A percentile compares a stretch with the other conserved stretches of the same genome.
These are phyloP conservation scores for Drosophila oshimai DNA, from an alignment of 1,140 invertebrate species.

Conservation along the genomic window DNA sequence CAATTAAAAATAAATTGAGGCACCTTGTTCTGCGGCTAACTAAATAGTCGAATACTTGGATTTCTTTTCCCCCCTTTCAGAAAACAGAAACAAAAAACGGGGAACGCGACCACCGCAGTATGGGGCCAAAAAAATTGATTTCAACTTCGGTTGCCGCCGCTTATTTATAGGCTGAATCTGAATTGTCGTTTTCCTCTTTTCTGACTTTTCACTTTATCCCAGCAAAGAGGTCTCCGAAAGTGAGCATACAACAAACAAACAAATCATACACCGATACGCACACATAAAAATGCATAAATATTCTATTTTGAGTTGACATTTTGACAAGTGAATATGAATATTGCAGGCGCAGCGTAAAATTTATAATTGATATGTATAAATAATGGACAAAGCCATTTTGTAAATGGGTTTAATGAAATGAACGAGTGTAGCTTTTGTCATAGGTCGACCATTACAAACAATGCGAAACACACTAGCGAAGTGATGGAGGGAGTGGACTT, in stretches of 20 bases:
- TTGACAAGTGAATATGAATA: conserved; percentile 78
- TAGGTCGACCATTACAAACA: conserved; percentile 3
- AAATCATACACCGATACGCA: conserved; percentile 23
- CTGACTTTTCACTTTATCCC: conserved; percentile 14
- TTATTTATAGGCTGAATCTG: conserved; percentile 58
- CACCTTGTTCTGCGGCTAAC: conserved; percentile 26
- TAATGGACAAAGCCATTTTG: conserved; percentile 39
- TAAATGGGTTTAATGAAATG: conserved; percentile 49
- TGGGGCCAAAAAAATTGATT: conserved; percentile 70
- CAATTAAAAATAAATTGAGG: conserved; percentile 51
- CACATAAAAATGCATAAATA: conserved; percentile 70
- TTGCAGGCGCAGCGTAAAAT: conserved; percentile 46
- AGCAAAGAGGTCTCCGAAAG: conserved; percentile 39
- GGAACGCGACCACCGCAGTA: conserved; percentile 50
- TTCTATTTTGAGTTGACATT: conserved; percentile 72
- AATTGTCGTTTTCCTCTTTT: conserved; percentile 27
- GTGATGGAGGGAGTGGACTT: not conserved
- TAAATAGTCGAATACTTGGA: conserved; percentile 10
- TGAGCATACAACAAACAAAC: conserved; percentile 41
- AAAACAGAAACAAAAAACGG: too few relatives aligned
- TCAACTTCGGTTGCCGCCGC: conserved; percentile 36
- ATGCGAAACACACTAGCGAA: not conserved
- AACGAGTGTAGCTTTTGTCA: conserved; percentile 21
- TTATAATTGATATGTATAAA: conserved; percentile 59
- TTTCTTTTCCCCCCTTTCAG: not conserved